A percentile compares a stretch with the other conserved stretches of the same genome.
Evolutionary conservation across 2,797 vertebrate species (phyloP).

Genomic region (Acropternis orthonyx): DNA sequence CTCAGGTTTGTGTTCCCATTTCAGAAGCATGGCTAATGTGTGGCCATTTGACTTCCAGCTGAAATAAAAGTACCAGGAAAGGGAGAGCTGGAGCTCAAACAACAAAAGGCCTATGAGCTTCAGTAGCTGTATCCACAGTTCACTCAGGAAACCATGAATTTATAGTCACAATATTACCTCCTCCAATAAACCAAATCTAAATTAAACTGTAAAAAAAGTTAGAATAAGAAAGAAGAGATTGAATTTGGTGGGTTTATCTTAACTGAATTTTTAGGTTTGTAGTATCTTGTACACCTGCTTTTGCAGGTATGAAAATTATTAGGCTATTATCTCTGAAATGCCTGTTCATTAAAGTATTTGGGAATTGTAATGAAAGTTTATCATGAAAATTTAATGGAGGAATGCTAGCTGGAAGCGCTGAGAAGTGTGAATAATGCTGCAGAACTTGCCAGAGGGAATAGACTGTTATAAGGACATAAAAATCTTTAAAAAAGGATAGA

Average conservation of each 20-base stretch:
- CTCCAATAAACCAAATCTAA: neutral
- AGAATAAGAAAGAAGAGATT: rapidly evolving
- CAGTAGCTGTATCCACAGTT: neutral
- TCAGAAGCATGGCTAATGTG: neutral
- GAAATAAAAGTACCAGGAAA: neutral
- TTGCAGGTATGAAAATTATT: neutral
- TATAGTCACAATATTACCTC: neutral
- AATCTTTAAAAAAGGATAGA: neutral
- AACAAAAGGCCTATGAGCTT: neutral
- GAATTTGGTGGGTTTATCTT: neutral
- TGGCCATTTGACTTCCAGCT: neutral
- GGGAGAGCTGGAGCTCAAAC: neutral
- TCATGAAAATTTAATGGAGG: neutral
- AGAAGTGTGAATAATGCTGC: neutral
- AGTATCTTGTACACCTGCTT: neutral
- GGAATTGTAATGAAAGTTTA: neutral
- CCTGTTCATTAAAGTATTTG: neutral
- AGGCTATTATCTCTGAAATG: neutral
- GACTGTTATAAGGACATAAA: neutral
- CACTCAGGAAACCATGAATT: neutral
- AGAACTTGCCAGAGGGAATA: neutral
- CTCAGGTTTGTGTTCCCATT: neutral
- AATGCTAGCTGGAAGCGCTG: neutral
- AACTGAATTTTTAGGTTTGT: neutral
- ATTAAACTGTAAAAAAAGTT: neutral